Base-by-base conservation (phyloP, 2,888 invertebrate species). In the Clistopyga incitator region DNA sequence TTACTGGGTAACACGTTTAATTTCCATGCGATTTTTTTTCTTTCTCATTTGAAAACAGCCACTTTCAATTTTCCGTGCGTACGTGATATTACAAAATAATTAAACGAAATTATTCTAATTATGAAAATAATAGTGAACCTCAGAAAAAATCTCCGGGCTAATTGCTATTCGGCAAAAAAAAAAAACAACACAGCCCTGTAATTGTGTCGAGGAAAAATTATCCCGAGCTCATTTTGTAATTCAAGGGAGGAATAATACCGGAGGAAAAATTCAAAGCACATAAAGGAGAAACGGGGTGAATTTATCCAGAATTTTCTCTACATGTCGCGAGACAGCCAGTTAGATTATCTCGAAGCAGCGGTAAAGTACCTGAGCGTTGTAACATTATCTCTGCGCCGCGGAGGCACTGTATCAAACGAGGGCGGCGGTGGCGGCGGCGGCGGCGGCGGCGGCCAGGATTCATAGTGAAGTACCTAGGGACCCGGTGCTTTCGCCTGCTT, bases 401-500 rank as follows among this genome's bases (percentile, higher is more conserved):
- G 45, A 42, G 29, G 29, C 47, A 25, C 50, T 45, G 71, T 64
- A 82, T 67, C 34, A 78, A 42, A 23, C 11, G 20, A 59, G 47
- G 47, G 13, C 68, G n/a, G n/a, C n/a, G n/a, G n/a, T n/a, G n/a
- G n/a, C n/a, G n/a, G n/a, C n/a, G n/a, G n/a, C n/a, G n/a, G n/a
- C n/a, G n/a, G n/a, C n/a, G n/a, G n/a, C n/a, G n/a, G n/a, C n/a
- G 67, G 64, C 8, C 38, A 74, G 65, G 56, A 61, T 78, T 74
- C 59, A 23, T 18, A 50, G 61, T 15, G 34, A 72, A 47, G 18
- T 50, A 59, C 25, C 45, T 10, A 76, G 65, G 75, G 20, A 29
- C 52, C 52, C 67, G 47, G 71, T 50, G 78, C 65, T 64, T 56
- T 75, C 47, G 29, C 38, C 70, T 50, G 78, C 59, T 78, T 70